A percentile compares a stretch with the other conserved stretches of the same genome.
These are phyloP conservation scores for Periophthalmus magnuspinnatus DNA, from an alignment of 2,797 vertebrate genomes.

Conservation along the genomic window DNA sequence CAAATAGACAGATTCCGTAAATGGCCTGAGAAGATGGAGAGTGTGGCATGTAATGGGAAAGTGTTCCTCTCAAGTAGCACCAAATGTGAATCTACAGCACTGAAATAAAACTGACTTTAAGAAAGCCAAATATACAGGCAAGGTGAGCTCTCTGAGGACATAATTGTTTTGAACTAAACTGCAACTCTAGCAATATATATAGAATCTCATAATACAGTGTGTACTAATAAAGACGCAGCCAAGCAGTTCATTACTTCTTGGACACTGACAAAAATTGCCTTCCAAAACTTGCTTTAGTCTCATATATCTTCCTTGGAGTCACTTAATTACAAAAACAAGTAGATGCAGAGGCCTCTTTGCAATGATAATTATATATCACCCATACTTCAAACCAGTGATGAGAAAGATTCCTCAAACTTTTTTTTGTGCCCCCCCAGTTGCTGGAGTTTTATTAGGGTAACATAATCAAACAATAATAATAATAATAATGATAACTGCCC, in stretches of 20 bases:
- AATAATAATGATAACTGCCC: no score
- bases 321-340: not conserved
- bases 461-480: no score
- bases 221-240: constrained; percentile 21
- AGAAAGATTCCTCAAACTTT: not conserved
- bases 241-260: constrained; percentile 20
- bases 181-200: constrained; percentile 6
- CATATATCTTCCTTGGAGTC: not conserved
- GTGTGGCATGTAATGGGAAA: constrained; percentile 14
- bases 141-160: constrained; percentile 19
- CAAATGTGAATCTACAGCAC: constrained; percentile 12
- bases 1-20: constrained; percentile 34
- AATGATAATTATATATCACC: not conserved
- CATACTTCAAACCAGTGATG: not conserved
- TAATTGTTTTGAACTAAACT: constrained; percentile 13
- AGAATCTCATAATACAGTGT: constrained; percentile 18
- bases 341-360: not conserved
- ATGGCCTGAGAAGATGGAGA: constrained; percentile 28
- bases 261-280: constrained; percentile 19
- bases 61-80: constrained; percentile 16
- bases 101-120: constrained; percentile 13
- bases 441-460: not conserved
- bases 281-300: constrained; percentile 2
- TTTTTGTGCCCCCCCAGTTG: not conserved
- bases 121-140: constrained; percentile 11